Conservation (phyloP, 2,797 vertebrate species). For the Dipus sagitta region DNA sequence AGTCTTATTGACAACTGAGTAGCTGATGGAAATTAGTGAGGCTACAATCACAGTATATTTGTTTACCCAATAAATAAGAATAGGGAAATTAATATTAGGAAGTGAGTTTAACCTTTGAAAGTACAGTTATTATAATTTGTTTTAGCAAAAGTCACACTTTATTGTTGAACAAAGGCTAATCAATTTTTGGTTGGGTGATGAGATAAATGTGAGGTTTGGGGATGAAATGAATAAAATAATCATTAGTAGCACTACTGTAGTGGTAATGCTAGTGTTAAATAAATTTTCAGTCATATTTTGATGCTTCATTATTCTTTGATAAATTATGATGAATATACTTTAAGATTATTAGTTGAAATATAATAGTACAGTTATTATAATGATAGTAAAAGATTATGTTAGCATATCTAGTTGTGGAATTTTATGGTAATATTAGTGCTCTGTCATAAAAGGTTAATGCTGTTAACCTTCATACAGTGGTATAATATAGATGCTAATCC, state of each 20-base stretch:
- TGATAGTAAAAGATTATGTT: not conserved
- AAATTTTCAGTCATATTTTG: not conserved
- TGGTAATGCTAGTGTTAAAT: not conserved
- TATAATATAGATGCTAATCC: not conserved
- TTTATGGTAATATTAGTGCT: not conserved
- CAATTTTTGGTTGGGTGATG: not conserved
- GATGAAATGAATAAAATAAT: not conserved
- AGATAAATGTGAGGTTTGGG: not conserved
- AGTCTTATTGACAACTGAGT: not conserved
- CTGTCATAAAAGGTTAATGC: not conserved
- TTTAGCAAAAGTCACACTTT: not conserved
- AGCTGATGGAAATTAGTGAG: not conserved
- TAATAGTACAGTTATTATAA: not conserved
- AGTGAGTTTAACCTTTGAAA: not conserved
- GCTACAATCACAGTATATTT: not conserved
- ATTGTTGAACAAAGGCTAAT: not conserved
- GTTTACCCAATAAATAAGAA: not conserved
- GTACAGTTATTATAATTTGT: not conserved
- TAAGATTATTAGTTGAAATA: not conserved
- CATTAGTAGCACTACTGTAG: not conserved
- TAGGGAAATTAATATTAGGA: not conserved
- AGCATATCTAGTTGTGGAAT: not conserved
- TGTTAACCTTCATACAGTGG: not conserved
- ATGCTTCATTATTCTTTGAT: not conserved
- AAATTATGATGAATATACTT: not conserved